A percentile compares a stretch with the other conserved stretches of the same genome.
These are phyloP conservation scores for Scaptomyza pallida DNA, from an alignment of 1,140 invertebrate species.

Conservation along the genomic window DNA sequence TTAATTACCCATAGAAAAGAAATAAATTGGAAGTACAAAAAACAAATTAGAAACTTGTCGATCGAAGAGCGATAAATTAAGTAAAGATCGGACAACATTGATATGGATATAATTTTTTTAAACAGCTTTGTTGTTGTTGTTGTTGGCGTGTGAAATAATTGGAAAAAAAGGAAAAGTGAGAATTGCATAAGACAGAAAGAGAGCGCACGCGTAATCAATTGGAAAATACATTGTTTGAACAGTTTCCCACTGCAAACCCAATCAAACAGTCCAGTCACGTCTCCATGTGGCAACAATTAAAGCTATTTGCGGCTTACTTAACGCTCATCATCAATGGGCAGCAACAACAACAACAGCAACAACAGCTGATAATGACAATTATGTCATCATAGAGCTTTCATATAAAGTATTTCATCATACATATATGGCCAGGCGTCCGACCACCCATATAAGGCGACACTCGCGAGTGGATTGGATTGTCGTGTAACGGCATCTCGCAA, in stretches of 20 bases:
- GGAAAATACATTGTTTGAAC: slow-evolving; percentile 43
- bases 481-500: slow-evolving; percentile 42
- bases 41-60: slow-evolving; percentile 67
- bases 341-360: neutral
- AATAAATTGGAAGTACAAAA: no score
- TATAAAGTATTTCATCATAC: neutral
- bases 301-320: slow-evolving; percentile 47
- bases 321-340: slow-evolving; percentile 29
- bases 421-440: slow-evolving; percentile 26
- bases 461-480: slow-evolving; percentile 7
- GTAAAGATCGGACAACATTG: slow-evolving; percentile 27
- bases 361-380: slow-evolving; percentile 45
- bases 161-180: slow-evolving; percentile 47
- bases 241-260: neutral
- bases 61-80: slow-evolving; percentile 31
- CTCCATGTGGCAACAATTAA: slow-evolving; percentile 48
- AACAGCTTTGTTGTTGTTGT: slow-evolving; percentile 25
- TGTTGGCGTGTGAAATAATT: slow-evolving; percentile 63
- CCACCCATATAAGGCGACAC: slow-evolving; percentile 42
- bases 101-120: slow-evolving; percentile 5
- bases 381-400: slow-evolving; percentile 22
- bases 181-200: slow-evolving; percentile 63
- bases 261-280: slow-evolving; percentile 47
- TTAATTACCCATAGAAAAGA: slow-evolving; percentile 48
- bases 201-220: neutral